Evolutionary conservation across 2,797 vertebrate species (phyloP), one percentile per base, ranked within the genome.

Genomic region (Cryptoblepharus egeriae): DNA sequence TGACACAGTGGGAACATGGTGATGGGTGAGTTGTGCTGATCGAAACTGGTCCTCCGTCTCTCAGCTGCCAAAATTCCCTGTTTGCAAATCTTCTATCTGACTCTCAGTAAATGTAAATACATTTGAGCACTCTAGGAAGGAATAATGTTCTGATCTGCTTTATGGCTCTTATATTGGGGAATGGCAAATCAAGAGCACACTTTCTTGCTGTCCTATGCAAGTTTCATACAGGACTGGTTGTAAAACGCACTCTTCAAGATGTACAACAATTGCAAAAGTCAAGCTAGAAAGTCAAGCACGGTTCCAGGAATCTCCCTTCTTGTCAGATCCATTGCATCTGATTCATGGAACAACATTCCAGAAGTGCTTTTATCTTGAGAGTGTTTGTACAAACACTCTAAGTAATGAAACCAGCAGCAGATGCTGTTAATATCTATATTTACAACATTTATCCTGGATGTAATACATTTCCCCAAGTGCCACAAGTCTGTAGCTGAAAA

Each of bases 301-400:
- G 18, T 52, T 67, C 61, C 71, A 57, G 35, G 61, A 81, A 81
- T 67, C 45, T 73, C 35, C 32, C n/a, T 45, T 65, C 60, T 73
- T 67, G 76, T 73, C 55, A 74, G 24, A 67, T 35, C 37, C 42
- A 73, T 60, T 79, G 70, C 70, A 35, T 67, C 52, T 79, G 76
- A 84, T 84, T 67, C 52, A 79, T 79, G 63, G 63, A 84, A 32
- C 70, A 79, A 67, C 61, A 49, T 84, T 79, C 52, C 30, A 58
- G 60, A 73, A 73, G 49, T 28, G 49, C 82, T 78, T 73, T 72
- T 71, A 67, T 67, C 61, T 83, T 42, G 49, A 65, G 71, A 78
- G 60, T 83, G 22, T 60, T n/a, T 49, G 24, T 26, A 73, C 70
- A 73, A 35, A 74, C 75, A 83, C 76, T 84, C 24, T 73, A 71